These are phyloP conservation scores for Synergus itoensis DNA, from an alignment of 2,888 invertebrate genomes.

Conservation along the genomic window DNA sequence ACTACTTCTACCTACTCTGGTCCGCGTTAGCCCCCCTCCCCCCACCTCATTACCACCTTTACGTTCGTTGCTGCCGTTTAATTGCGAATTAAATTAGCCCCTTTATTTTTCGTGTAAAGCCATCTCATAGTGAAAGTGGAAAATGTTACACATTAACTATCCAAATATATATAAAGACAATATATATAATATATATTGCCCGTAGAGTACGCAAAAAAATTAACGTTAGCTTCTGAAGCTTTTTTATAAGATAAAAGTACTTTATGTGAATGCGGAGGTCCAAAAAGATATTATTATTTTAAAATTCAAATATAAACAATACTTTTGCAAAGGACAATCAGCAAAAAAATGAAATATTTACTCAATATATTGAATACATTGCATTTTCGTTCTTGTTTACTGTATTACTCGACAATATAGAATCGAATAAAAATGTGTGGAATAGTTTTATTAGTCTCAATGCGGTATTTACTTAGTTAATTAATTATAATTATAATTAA, in stretches of 20 bases:
- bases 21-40: constrained; percentile 33
- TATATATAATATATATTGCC: neutral
- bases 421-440: too few relatives aligned
- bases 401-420: too few relatives aligned
- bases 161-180: neutral
- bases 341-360: too few relatives aligned
- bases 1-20: constrained; percentile 50
- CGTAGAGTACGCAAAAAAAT: neutral
- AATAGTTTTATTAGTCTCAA: too few relatives aligned
- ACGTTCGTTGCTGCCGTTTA: constrained; percentile 66
- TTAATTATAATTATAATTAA: too few relatives aligned
- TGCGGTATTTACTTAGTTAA: too few relatives aligned
- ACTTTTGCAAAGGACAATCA: too few relatives aligned
- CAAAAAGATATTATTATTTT: too few relatives aligned
- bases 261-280: too few relatives aligned
- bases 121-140: constrained; percentile 48
- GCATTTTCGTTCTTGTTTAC: too few relatives aligned
- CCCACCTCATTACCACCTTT: constrained; percentile 38
- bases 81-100: constrained; percentile 69
- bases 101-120: constrained; percentile 48
- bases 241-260: neutral
- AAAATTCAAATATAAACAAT: too few relatives aligned
- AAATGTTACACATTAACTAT: constrained; percentile 16
- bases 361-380: too few relatives aligned
- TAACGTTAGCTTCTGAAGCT: neutral